phyloP scores from a whole-genome alignment of 2,888 invertebrate genomes.

The Tenodera sinensis region DNA sequence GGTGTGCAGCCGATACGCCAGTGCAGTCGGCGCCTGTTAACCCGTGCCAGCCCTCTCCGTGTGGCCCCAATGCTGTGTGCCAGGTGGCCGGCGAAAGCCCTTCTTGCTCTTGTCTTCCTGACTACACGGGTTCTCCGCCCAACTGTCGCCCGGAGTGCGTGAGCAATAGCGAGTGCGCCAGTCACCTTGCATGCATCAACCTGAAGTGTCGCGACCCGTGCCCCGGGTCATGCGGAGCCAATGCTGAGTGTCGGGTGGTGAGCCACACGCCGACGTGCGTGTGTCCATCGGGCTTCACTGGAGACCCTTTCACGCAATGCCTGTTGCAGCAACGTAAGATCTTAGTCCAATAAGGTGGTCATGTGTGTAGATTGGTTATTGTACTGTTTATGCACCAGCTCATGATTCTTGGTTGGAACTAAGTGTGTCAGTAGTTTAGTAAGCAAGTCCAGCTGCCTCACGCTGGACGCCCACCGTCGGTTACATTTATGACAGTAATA shows the following conservation, averaged over 20 bases:
- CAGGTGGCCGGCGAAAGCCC: slow-evolving; percentile 38
- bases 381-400: too few species aligned
- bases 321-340: slow-evolving; percentile 41
- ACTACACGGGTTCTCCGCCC: slow-evolving; percentile 40
- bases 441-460: too few species aligned
- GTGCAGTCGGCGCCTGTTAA: slow-evolving; percentile 20
- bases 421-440: too few species aligned
- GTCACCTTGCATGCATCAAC: slow-evolving; percentile 50
- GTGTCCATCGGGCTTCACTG: slow-evolving; percentile 59
- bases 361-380: background rate
- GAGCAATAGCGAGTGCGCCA: slow-evolving; percentile 56
- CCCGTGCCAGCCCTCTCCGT: slow-evolving; percentile 41
- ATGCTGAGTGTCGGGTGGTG: slow-evolving; percentile 67
- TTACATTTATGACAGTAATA: too few species aligned
- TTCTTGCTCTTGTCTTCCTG: slow-evolving; percentile 42
- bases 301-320: slow-evolving; percentile 57
- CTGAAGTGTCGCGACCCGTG: slow-evolving; percentile 55
- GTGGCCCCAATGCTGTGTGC: slow-evolving; percentile 41
- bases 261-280: slow-evolving; percentile 69
- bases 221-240: slow-evolving; percentile 50
- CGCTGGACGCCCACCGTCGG: too few species aligned
- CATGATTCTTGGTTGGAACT: too few species aligned
- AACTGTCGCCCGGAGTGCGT: slow-evolving; percentile 46
- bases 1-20: slow-evolving; percentile 19
- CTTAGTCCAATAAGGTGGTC: background rate